These are phyloP conservation scores for Tupaia tana DNA, from an alignment of 2,113 vertebrate genomes.

Conservation along the genomic window DNA sequence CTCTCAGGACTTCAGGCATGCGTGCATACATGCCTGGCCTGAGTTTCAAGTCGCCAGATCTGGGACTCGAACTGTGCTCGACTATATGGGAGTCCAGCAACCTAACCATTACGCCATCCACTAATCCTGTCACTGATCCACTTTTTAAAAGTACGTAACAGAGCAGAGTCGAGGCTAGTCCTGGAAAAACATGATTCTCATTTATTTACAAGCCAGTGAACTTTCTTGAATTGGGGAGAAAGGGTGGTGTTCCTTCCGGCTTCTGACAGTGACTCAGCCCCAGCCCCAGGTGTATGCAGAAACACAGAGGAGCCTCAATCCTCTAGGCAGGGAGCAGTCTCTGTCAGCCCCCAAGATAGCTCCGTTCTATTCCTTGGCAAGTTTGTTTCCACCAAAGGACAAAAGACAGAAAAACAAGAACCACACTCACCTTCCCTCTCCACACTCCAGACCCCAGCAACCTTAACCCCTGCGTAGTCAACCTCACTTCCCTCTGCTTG, in stretches of 20 bases:
- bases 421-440: background rate
- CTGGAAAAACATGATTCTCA: background rate
- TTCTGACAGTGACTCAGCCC: conserved; percentile 40
- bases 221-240: background rate
- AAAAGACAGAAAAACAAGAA: background rate
- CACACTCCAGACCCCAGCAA: background rate
- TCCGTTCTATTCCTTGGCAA: background rate
- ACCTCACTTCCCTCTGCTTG: background rate
- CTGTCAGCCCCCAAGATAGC: background rate
- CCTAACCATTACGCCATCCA: too few relatives aligned
- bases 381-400: conserved; percentile 18
- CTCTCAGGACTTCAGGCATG: too few relatives aligned
- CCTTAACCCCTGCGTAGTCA: background rate
- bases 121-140: background rate
- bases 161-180: background rate
- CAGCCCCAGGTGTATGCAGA: background rate
- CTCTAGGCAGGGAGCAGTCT: background rate
- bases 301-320: background rate
- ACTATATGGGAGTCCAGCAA: too few relatives aligned
- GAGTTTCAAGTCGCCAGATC: too few relatives aligned
- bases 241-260: background rate
- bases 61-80: too few relatives aligned
- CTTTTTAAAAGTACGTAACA: background rate
- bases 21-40: too few relatives aligned
- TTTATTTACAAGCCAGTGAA: background rate